Evolutionary conservation across 2,888 invertebrate species (phyloP).

Genomic region (Trachelus stipa): DNA sequence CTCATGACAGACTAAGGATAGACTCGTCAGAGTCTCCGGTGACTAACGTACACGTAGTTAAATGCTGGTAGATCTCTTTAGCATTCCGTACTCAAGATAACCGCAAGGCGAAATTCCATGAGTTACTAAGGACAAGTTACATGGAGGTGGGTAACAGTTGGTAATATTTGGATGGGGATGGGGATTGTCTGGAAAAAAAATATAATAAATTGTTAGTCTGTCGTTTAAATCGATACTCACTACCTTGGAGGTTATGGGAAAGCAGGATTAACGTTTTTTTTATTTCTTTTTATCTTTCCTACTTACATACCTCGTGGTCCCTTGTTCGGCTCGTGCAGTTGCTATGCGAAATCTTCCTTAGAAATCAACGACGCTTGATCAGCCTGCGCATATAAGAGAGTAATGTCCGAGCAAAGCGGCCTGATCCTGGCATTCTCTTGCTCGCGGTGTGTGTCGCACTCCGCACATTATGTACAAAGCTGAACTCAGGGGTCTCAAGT

Average conservation of each 20-base stretch:
- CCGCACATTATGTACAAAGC: conserved; percentile 34
- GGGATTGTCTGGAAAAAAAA: neutral
- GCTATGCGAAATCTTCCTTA: neutral
- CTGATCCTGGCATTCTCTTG: conserved; percentile 12
- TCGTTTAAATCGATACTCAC: neutral
- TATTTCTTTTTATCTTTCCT: neutral
- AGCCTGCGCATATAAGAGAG: conserved; percentile 7
- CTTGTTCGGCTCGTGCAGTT: conserved; percentile 1
- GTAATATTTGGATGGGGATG: neutral
- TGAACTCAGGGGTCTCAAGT: conserved; percentile 51
- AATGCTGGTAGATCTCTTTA: conserved; percentile 9
- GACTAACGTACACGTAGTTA: conserved; percentile 6
- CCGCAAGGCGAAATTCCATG: conserved; percentile 5
- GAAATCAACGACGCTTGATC: conserved; percentile 17
- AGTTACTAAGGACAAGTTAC: neutral
- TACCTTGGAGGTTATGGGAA: neutral
- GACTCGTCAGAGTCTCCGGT: conserved; percentile 10
- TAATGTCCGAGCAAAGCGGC: conserved; percentile 17
- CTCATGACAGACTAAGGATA: neutral
- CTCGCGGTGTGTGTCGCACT: conserved; percentile 4
- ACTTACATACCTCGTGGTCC: conserved; percentile 7
- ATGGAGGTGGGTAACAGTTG: neutral
- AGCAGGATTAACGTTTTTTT: neutral
- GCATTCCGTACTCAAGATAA: conserved; percentile 12
- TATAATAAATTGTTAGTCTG: neutral